A percentile compares a stretch with the other conserved stretches of the same genome.
Conservation (phyloP, 1,140 invertebrate genomes). For the Neotoxoptera formosana region DNA sequence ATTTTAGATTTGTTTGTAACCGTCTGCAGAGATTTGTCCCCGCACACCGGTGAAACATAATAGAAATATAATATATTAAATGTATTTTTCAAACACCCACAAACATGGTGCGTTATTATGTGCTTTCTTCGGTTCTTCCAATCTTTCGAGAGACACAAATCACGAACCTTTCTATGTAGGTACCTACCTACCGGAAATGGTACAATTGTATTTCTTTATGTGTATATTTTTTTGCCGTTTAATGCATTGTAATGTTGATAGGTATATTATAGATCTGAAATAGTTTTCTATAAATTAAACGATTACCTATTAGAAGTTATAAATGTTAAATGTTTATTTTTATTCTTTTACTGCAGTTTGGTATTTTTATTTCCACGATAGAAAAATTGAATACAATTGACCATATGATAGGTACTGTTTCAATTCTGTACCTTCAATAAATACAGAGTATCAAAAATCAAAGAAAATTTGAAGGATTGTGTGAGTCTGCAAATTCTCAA, state of each 20-base stretch:
- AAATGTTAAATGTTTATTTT: not conserved
- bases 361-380: not conserved
- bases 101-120: slow-evolving; percentile 35
- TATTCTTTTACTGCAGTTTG: not conserved
- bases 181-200: too few relatives aligned
- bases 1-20: slow-evolving; percentile 38
- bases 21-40: slow-evolving; percentile 31
- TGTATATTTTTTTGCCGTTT: not conserved
- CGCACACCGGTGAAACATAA: slow-evolving; percentile 21
- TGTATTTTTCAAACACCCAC: slow-evolving; percentile 44
- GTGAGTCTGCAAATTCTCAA: not conserved
- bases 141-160: not conserved
- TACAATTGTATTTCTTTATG: not conserved
- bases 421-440: not conserved
- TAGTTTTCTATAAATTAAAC: not conserved
- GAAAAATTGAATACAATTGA: not conserved
- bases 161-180: not conserved
- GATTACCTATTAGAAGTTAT: not conserved
- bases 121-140: not conserved
- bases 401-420: not conserved
- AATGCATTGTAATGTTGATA: not conserved
- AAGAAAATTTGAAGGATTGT: not conserved
- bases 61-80: slow-evolving; percentile 36
- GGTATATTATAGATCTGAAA: not conserved
- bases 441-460: not conserved